A percentile compares a stretch with the other conserved stretches of the same genome.
Conservation (phyloP, 2,113 vertebrate genomes). For the Camelus dromedarius region DNA sequence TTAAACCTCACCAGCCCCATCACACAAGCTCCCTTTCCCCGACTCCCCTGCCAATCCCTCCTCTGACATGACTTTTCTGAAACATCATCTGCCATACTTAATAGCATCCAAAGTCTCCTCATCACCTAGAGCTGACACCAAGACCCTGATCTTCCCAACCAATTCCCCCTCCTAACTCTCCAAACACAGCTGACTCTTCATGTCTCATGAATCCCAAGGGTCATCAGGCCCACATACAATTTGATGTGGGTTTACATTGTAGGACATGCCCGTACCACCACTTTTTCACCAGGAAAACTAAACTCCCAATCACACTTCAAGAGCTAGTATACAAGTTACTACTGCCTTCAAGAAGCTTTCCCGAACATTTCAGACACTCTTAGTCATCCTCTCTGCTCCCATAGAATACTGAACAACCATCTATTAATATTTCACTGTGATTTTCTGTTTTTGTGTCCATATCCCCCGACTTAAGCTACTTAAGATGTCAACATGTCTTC, state of each 20-base stretch:
- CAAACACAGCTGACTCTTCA: neutral
- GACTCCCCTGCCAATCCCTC: neutral
- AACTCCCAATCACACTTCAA: neutral
- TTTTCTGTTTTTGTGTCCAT: neutral
- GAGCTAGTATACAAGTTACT: neutral
- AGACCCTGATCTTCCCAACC: neutral
- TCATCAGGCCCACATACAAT: neutral
- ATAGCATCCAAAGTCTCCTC: neutral
- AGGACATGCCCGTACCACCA: neutral
- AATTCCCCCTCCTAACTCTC: neutral
- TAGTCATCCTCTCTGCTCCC: neutral
- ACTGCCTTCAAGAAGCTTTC: slow-evolving; percentile 31
- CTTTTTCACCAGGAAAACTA: neutral
- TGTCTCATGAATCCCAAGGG: neutral
- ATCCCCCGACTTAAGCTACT: neutral
- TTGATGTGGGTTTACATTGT: neutral
- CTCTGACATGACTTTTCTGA: neutral
- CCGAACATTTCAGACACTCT: neutral
- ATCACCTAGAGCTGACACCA: neutral
- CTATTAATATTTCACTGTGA: neutral
- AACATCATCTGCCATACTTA: neutral
- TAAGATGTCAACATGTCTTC: neutral
- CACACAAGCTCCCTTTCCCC: neutral
- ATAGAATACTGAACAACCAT: neutral
- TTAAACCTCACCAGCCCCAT: neutral